These are phyloP conservation scores for Notodromas monacha DNA, from an alignment of 2,888 invertebrate genomes.

Conservation along the genomic window DNA sequence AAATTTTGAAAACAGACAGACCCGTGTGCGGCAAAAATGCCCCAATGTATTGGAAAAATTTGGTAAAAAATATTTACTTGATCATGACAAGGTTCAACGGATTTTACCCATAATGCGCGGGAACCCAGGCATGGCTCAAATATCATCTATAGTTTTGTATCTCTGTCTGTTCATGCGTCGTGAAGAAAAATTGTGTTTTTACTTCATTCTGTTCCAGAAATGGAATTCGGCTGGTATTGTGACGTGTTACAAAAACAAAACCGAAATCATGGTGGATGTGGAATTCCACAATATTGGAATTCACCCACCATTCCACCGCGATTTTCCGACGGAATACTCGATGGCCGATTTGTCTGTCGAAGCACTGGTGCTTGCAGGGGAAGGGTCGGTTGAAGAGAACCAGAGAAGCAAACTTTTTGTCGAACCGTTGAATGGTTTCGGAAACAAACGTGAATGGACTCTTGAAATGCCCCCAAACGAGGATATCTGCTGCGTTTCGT, in stretches of 20 bases:
- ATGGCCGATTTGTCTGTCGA: conserved; percentile 54
- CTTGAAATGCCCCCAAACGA: conserved; percentile 40
- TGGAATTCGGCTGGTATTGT: conserved; percentile 86
- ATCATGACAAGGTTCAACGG: too few species aligned
- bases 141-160: too few species aligned
- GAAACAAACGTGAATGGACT: conserved; percentile 50
- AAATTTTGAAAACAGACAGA: too few species aligned
- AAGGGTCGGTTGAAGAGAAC: background rate
- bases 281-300: conserved; percentile 72
- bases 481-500: conserved; percentile 30
- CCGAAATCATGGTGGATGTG: conserved; percentile 47
- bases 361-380: conserved; percentile 40
- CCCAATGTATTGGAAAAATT: too few species aligned
- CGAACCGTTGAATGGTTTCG: conserved; percentile 31
- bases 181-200: conserved; percentile 6
- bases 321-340: conserved; percentile 48
- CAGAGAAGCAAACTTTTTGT: conserved; percentile 41
- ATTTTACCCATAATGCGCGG: too few species aligned
- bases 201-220: conserved; percentile 20
- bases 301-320: conserved; percentile 61
- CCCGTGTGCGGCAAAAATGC: too few species aligned
- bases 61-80: too few species aligned
- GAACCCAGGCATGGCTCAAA: background rate
- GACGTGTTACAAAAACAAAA: conserved; percentile 35
- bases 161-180: too few species aligned